Evolutionary conservation across 2,797 vertebrate species (phyloP).

Genomic region (Todus mexicanus): DNA sequence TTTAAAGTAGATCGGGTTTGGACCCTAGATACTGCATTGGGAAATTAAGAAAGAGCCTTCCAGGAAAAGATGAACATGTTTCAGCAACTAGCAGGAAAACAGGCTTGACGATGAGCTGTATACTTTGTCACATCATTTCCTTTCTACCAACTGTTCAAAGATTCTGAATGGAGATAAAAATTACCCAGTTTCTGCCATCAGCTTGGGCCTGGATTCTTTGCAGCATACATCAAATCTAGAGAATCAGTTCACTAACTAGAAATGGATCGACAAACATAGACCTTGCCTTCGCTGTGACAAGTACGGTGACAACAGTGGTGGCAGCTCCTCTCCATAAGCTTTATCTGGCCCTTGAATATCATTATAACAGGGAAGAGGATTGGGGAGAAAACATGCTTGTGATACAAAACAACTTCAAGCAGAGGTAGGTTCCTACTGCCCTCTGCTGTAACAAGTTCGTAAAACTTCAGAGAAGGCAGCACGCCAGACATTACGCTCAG

Average conservation of each 20-base stretch:
- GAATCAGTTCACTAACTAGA: background rate
- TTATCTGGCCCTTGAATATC: background rate
- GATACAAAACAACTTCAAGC: background rate
- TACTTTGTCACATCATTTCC: background rate
- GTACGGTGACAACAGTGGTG: background rate
- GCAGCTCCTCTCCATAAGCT: background rate
- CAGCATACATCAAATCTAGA: background rate
- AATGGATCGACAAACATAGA: background rate
- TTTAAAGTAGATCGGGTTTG: background rate
- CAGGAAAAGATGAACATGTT: background rate
- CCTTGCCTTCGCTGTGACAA: background rate
- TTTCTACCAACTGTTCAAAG: background rate
- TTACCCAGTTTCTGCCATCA: background rate
- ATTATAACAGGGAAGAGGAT: background rate
- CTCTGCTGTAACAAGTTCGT: conserved; percentile 12
- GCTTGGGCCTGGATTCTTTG: background rate
- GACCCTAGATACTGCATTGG: background rate
- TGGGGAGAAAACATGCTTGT: background rate
- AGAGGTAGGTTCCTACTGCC: conserved; percentile 32
- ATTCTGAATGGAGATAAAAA: background rate
- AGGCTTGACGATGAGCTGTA: background rate
- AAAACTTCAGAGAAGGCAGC: background rate
- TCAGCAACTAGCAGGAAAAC: background rate
- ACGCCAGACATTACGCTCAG: background rate
- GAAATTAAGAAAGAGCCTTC: background rate